Conservation (phyloP, 1,140 invertebrate species). For the Brachionus koreanus region DNA sequence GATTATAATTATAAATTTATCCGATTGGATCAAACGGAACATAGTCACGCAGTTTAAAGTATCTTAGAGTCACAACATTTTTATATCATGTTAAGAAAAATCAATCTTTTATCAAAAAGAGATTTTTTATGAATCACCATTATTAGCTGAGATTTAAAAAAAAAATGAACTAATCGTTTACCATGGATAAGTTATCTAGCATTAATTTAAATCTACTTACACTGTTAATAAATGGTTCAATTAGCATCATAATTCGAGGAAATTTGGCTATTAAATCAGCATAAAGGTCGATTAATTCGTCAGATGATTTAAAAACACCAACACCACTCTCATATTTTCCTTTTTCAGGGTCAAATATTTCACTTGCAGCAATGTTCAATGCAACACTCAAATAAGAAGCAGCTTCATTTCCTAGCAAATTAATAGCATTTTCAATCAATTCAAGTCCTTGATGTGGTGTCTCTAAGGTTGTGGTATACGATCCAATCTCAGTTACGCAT, state of each 20-base stretch:
- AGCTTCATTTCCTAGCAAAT: constrained; percentile 48
- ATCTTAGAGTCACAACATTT: too few species aligned
- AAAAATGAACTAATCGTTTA: too few species aligned
- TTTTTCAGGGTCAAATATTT: constrained; percentile 57
- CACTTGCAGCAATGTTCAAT: constrained; percentile 53
- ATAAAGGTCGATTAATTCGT: constrained; percentile 56
- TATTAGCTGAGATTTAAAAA: too few species aligned
- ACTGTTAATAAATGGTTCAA: constrained; percentile 56
- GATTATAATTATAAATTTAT: too few species aligned
- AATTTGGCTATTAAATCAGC: constrained; percentile 52
- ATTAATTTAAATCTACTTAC: constrained; percentile 47
- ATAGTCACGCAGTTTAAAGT: too few species aligned
- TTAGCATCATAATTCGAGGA: constrained; percentile 53
- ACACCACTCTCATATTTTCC: constrained; percentile 55
- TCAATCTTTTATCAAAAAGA: too few species aligned
- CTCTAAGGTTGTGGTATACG: constrained; percentile 52
- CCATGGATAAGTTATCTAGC: too few species aligned
- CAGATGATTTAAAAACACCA: constrained; percentile 51
- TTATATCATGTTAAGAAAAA: too few species aligned
- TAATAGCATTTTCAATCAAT: constrained; percentile 53
- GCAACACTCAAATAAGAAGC: constrained; percentile 54
- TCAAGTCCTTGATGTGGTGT: constrained; percentile 55
- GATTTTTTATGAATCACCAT: too few species aligned
- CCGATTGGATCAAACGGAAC: too few species aligned
- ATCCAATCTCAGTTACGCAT: constrained; percentile 52